These are phyloP conservation scores for Hydraecia micacea DNA, from an alignment of 2,888 invertebrate genomes.

Conservation along the genomic window DNA sequence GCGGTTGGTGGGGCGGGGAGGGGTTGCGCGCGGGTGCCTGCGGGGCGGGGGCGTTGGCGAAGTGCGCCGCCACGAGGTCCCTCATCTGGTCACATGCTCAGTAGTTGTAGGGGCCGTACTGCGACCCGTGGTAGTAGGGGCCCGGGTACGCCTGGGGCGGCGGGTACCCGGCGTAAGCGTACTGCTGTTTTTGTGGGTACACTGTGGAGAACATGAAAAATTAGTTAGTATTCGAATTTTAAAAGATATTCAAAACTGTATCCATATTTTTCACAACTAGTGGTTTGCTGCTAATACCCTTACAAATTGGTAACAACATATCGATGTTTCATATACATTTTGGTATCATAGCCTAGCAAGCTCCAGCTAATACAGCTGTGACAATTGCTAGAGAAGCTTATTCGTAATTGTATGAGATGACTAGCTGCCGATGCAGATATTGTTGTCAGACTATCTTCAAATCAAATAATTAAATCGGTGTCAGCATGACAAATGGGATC, in stretches of 20 bases:
- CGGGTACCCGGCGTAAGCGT: conserved; percentile 97
- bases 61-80: conserved; percentile 87
- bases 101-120: conserved; percentile 98
- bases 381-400: not conserved
- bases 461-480: not conserved
- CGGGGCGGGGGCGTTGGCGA: conserved; percentile 86
- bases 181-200: conserved; percentile 98
- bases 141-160: conserved; percentile 95
- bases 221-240: not conserved
- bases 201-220: conserved; percentile 89
- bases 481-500: not conserved
- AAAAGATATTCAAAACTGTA: not conserved
- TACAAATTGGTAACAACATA: not conserved
- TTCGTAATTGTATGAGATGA: not conserved
- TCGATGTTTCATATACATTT: not conserved
- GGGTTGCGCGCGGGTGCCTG: conserved; percentile 87
- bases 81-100: conserved; percentile 91
- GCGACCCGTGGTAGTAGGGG: conserved; percentile 97
- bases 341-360: not conserved
- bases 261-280: not conserved
- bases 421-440: not conserved
- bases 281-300: not conserved
- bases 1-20: conserved; percentile 66
- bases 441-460: not conserved
- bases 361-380: not conserved